Percentiles rank a stretch among this genome's conserved stretches.
Evolutionary conservation across 2,797 vertebrate species (phyloP).

Genomic region (Bovichtus diacanthus): DNA sequence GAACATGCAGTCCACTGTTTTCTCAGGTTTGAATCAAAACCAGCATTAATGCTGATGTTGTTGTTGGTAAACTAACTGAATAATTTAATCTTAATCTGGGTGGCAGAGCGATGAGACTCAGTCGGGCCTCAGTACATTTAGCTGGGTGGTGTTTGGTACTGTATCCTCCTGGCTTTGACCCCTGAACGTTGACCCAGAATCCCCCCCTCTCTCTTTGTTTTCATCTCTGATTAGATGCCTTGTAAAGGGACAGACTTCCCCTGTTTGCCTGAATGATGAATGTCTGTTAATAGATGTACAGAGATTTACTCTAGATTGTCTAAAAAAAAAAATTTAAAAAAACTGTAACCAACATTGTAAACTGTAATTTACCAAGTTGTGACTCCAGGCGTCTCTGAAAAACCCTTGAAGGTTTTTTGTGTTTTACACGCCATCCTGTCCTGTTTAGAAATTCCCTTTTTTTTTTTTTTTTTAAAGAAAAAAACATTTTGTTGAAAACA

Average conservation of each 20-base stretch:
- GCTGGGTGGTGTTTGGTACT: constrained; percentile 46
- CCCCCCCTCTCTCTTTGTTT: constrained; percentile 11
- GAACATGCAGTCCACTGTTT: constrained; percentile 71
- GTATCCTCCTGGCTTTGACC: constrained; percentile 52
- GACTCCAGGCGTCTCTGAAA: constrained; percentile 38
- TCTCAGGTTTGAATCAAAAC: constrained; percentile 84
- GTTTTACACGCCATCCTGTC: constrained; percentile 9
- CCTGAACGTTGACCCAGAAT: constrained; percentile 32
- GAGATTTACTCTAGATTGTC: constrained; percentile 65
- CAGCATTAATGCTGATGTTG: constrained; percentile 54
- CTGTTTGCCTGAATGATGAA: constrained; percentile 65
- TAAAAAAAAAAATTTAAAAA: no score
- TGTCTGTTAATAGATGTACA: constrained; percentile 79
- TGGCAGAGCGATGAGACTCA: constrained; percentile 34
- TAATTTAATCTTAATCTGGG: constrained; percentile 44
- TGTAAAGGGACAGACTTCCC: constrained; percentile 64
- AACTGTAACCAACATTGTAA: constrained; percentile 60
- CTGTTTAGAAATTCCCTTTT: constrained; percentile 43
- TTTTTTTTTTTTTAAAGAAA: background rate
- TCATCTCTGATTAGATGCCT: constrained; percentile 60
- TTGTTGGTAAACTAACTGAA: constrained; percentile 57
- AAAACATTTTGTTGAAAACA: constrained; percentile 33
- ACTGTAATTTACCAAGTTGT: constrained; percentile 44
- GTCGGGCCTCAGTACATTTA: constrained; percentile 35
- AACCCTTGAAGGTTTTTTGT: background rate